Percentiles rank a stretch among this genome's conserved stretches.
phyloP scores from a whole-genome alignment of 2,113 vertebrate genomes.

The Empidonax alnorum region DNA sequence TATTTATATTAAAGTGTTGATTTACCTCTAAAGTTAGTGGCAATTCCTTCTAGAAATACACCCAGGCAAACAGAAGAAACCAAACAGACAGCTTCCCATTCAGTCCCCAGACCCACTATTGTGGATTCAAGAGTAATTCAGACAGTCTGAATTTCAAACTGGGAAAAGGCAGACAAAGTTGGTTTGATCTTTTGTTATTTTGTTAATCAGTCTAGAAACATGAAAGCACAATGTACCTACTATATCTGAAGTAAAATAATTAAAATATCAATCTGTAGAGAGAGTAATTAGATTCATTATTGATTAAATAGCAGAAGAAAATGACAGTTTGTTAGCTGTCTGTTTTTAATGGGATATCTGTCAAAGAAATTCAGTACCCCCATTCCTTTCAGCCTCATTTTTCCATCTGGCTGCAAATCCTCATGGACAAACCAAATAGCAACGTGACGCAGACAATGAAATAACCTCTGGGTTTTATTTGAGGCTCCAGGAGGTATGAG shows the following conservation, averaged over 20 bases:
- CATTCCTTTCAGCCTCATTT: neutral
- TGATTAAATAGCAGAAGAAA: conserved; percentile 15
- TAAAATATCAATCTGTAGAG: neutral
- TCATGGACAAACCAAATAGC: neutral
- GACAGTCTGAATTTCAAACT: neutral
- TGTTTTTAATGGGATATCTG: neutral
- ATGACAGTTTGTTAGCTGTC: neutral
- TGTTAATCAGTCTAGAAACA: neutral
- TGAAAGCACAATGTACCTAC: neutral
- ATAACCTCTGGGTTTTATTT: neutral
- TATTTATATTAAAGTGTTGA: neutral
- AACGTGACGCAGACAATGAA: neutral
- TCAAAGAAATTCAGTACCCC: neutral
- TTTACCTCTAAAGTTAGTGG: neutral
- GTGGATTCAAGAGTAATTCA: neutral
- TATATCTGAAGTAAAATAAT: neutral
- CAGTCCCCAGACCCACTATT: neutral
- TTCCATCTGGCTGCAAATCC: neutral
- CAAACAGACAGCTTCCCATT: neutral
- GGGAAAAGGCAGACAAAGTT: neutral
- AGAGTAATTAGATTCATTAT: neutral
- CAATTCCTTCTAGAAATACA: neutral
- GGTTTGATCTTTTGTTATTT: neutral
- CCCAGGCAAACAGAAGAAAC: neutral
- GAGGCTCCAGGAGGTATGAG: neutral